phyloP scores from a whole-genome alignment of 2,797 vertebrate genomes.

The Gambelia wislizenii region DNA sequence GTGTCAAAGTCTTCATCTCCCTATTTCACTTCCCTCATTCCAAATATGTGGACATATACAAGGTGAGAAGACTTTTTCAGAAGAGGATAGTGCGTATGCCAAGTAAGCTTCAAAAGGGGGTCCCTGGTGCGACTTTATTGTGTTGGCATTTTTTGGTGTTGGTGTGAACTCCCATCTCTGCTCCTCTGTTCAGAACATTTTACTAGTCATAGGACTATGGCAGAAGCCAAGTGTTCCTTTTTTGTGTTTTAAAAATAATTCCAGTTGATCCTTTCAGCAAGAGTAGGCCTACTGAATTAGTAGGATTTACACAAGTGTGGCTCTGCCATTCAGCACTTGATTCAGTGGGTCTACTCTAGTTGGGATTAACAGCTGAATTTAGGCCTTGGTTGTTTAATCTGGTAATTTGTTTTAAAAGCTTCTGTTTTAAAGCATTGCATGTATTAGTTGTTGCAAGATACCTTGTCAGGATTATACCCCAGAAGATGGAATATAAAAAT shows the following conservation, averaged over 20 bases:
- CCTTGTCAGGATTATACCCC: background rate
- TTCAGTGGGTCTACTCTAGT: too few species aligned
- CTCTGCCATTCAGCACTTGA: too few species aligned
- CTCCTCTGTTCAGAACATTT: background rate
- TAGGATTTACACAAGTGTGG: too few species aligned
- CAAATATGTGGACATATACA: slow-evolving; percentile 87
- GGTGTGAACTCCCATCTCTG: background rate
- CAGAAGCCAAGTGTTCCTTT: background rate
- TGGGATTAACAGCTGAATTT: too few species aligned
- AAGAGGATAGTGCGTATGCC: background rate
- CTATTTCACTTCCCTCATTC: slow-evolving; percentile 92
- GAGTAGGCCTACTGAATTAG: too few species aligned
- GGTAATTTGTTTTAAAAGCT: background rate
- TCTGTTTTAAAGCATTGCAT: background rate
- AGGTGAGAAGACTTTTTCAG: slow-evolving; percentile 80
- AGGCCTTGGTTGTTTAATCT: background rate
- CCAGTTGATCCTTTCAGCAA: background rate
- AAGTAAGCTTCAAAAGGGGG: background rate
- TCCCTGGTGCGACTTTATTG: background rate
- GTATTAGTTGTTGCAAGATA: background rate
- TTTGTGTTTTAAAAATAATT: background rate
- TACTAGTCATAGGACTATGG: background rate
- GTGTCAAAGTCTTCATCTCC: slow-evolving; percentile 90
- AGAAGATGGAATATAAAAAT: background rate
- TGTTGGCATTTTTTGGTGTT: background rate